Evolutionary conservation across 2,113 vertebrate genomes (phyloP), one percentile per base, ranked within the genome.

Genomic region (Electrona antarctica): DNA sequence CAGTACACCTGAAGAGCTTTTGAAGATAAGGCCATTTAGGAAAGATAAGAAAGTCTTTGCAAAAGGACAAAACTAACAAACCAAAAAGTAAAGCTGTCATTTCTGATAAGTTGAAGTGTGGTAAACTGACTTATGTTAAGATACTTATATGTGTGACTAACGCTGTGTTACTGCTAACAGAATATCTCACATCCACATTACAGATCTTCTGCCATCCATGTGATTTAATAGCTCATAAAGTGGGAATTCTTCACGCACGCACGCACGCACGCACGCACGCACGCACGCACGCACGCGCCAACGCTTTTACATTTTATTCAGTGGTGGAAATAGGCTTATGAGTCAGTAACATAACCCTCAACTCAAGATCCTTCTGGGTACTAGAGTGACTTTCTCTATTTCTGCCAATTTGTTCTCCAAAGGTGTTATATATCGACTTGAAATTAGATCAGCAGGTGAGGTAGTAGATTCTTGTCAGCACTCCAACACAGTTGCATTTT

Each of bases 311-410:
- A 3, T 41, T 41, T 41, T 41, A 41, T 41, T 41, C 33, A 41
- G 3, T 0, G 33, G 3, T 41, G 33, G 33, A 6, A 41, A 41
- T 41, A 41, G 33, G 33, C 33, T 62, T 56, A 15, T 70, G 71
- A 64, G 75, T 70, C 58, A 49, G 64, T 87, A 82, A 82, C 74
- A 28, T 65, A 71, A 11, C 7, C 47, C 67, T 69, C 78, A 65
- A 48, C 49, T 29, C 10, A 33, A 41, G 9, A 60, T 41, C 7
- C 4, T 33, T 12, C 75, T 12, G 68, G 80, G 78, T 41, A 41
- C 33, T 41, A 41, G 33, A 41, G 88, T 90, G 86, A 90, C 86
- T 78, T 87, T 84, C 59, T 59, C 73, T 81, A 66, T 79, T 71
- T 71, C 73, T 46, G 74, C 77, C 82, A 80, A 85, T 86, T 75